Conservation (phyloP, 2,797 vertebrate species). For the Cirrhinus mrigala region DNA sequence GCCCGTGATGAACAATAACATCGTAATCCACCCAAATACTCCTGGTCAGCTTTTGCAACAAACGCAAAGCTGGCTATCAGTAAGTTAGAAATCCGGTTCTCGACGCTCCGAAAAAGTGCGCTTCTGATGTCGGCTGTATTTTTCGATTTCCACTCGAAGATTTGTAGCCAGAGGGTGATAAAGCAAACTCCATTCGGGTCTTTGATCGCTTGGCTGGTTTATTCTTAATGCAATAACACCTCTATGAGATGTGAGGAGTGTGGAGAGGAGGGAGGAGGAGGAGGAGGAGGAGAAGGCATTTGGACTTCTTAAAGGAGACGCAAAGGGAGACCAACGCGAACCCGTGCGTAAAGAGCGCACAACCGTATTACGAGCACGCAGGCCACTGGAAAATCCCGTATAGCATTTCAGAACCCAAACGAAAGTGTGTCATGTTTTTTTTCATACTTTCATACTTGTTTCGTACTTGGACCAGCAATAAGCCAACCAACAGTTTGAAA, state of each 20-base stretch:
- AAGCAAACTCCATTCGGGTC: conserved; percentile 74
- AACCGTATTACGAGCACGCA: neutral
- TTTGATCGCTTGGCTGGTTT: conserved; percentile 77
- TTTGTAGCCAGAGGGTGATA: conserved; percentile 52
- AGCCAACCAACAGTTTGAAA: neutral
- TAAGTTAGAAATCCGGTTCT: conserved; percentile 10
- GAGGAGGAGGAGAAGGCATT: conserved; percentile 49
- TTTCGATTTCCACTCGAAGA: conserved; percentile 63
- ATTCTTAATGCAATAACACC: conserved; percentile 75
- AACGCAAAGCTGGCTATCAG: conserved; percentile 22
- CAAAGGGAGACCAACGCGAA: neutral
- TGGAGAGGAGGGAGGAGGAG: conserved; percentile 46
- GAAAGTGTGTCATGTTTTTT: neutral
- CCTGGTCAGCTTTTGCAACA: conserved; percentile 17
- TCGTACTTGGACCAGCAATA: neutral
- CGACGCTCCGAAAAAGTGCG: conserved; percentile 22
- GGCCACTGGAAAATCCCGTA: neutral
- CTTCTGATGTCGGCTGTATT: conserved; percentile 18
- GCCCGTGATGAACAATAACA: conserved; percentile 47
- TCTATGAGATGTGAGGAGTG: conserved; percentile 68
- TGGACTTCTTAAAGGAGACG: conserved; percentile 66
- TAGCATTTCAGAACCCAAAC: neutral
- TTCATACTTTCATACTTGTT: neutral
- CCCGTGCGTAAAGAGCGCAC: conserved; percentile 21
- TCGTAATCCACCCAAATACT: conserved; percentile 43